Evolutionary conservation across 2,113 vertebrate genomes (phyloP).

Genomic region (Aegypius monachus): DNA sequence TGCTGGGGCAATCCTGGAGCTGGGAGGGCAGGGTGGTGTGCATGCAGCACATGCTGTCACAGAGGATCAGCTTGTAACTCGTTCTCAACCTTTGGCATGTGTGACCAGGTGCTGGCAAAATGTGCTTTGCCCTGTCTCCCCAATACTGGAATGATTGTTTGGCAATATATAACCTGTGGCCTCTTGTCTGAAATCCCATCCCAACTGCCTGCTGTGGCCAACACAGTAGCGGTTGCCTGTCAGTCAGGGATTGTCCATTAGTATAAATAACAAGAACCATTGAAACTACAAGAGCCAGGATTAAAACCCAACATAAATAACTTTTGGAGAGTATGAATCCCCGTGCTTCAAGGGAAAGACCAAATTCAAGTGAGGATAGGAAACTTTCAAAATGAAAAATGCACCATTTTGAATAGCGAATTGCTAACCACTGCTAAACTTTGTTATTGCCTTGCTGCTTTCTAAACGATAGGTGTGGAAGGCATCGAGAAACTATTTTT

Average conservation of each 20-base stretch:
- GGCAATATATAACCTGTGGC: background rate
- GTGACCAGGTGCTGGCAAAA: too few relatives aligned
- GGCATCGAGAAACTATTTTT: background rate
- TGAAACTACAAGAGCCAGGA: background rate
- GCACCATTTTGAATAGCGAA: background rate
- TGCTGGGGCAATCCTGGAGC: background rate
- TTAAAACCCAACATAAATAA: background rate
- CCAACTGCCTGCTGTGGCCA: background rate
- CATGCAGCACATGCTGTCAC: background rate
- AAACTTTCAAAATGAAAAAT: background rate
- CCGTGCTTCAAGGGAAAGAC: background rate
- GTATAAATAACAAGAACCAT: background rate
- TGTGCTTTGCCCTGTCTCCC: background rate
- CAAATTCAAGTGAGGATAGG: background rate
- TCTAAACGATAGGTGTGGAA: background rate
- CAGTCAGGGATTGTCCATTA: background rate
- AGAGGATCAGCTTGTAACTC: background rate
- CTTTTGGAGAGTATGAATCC: background rate
- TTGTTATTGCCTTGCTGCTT: background rate
- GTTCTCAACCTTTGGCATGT: background rate
- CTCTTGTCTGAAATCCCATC: background rate
- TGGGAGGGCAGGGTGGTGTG: background rate
- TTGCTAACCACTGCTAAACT: background rate
- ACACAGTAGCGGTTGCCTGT: too few relatives aligned
- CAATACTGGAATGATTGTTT: rapidly evolving